Conservation (phyloP, 2,113 vertebrate species). For the Uria lomvia region DNA sequence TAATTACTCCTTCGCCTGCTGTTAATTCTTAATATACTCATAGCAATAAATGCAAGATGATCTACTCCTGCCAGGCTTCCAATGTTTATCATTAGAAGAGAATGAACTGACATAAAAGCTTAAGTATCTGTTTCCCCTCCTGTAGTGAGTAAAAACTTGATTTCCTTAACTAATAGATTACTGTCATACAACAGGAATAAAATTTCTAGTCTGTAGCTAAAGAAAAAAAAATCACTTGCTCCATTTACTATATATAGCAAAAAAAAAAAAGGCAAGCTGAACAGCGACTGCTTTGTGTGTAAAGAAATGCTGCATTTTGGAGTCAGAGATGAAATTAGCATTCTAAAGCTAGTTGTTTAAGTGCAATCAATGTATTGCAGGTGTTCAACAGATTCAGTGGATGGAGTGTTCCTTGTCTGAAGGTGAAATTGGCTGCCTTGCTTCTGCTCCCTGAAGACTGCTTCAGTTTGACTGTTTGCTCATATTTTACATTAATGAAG, state of each 20-base stretch:
- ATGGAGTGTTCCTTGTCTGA: background rate
- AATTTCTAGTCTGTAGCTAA: background rate
- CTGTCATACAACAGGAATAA: background rate
- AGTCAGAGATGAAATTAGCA: background rate
- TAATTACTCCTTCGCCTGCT: background rate
- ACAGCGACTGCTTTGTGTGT: background rate
- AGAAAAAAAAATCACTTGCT: background rate
- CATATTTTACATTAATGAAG: background rate
- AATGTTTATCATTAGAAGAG: background rate
- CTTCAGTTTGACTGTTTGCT: background rate
- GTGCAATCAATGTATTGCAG: background rate
- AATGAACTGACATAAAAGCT: background rate
- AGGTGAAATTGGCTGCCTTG: background rate
- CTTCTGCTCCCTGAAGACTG: background rate
- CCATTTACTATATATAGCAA: background rate
- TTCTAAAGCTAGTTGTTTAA: background rate
- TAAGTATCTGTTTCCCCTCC: background rate
- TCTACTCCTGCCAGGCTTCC: background rate
- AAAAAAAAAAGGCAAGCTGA: background rate
- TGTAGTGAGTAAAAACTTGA: background rate
- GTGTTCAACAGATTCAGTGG: background rate
- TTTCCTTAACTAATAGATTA: constrained; percentile 26
- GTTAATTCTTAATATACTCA: background rate
- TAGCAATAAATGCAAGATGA: background rate
- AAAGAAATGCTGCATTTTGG: background rate